phyloP scores from a whole-genome alignment of 2,888 invertebrate species.

The Sicus ferrugineus region DNA sequence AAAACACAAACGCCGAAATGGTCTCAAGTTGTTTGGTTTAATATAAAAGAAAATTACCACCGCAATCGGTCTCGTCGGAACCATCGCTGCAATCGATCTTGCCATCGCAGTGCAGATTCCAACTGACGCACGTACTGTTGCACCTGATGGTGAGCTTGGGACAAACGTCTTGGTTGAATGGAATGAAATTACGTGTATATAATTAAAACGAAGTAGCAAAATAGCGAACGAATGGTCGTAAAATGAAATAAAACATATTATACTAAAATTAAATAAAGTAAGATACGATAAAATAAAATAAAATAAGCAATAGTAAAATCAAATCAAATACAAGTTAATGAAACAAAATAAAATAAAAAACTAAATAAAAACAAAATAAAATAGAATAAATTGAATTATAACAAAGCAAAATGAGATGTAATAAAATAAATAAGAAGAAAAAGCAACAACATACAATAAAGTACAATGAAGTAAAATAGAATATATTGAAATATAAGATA shows the following conservation, averaged over 20 bases:
- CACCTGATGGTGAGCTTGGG: conserved; percentile 48
- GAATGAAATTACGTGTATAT: background rate
- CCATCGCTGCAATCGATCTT: conserved; percentile 68
- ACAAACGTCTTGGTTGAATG: conserved; percentile 40
- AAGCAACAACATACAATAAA: conserved; percentile 1
- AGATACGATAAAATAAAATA: no score
- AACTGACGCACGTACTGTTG: conserved; percentile 66
- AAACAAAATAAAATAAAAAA: background rate
- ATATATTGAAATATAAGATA: no score
- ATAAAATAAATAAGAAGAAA: conserved; percentile 9
- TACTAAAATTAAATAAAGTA: no score
- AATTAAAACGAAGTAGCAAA: no score
- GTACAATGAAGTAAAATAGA: background rate
- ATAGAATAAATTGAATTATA: background rate
- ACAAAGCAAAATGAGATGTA: conserved; percentile 1
- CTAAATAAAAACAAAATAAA: conserved; percentile 7
- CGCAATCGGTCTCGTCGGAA: conserved; percentile 66
- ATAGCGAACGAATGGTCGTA: no score
- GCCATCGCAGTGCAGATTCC: conserved; percentile 68
- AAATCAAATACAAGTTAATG: background rate
- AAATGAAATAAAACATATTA: background rate
- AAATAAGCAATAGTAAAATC: conserved; percentile 15
- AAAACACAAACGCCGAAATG: background rate
- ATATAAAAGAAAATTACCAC: conserved; percentile 49
- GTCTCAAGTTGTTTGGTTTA: background rate